Evolutionary conservation across 2,113 vertebrate species (phyloP).

Genomic region (Sialia sialis): DNA sequence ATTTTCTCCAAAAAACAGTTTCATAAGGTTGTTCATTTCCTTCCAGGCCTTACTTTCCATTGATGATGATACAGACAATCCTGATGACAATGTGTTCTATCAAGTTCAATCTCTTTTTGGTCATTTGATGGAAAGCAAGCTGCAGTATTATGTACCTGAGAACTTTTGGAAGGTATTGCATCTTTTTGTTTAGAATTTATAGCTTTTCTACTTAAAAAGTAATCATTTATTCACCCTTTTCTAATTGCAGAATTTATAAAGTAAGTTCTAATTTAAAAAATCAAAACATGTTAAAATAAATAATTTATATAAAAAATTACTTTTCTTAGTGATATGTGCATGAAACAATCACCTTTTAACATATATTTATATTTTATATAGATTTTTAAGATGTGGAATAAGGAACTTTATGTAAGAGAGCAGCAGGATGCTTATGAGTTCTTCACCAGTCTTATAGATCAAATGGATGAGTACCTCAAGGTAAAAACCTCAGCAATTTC

Average conservation of each 20-base stretch:
- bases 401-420: conserved; percentile 93
- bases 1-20: not conserved
- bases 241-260: not conserved
- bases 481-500: conserved; percentile 63
- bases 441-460: conserved; percentile 98
- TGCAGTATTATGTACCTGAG: conserved; percentile 98
- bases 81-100: conserved; percentile 96
- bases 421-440: conserved; percentile 99
- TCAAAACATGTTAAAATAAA: not conserved
- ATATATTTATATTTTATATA: conserved; percentile 28
- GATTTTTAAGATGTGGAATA: conserved; percentile 99
- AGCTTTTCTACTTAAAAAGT: not conserved
- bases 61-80: conserved; percentile 95
- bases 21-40: not conserved
- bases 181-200: not conserved
- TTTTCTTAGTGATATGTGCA: conserved; percentile 11
- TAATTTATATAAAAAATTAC: not conserved
- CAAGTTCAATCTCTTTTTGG: conserved; percentile 98
- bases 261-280: not conserved
- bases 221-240: not conserved
- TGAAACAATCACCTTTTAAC: not conserved
- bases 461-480: conserved; percentile 98
- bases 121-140: conserved; percentile 98
- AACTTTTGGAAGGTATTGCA: conserved; percentile 98
- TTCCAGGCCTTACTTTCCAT: conserved; percentile 88